phyloP scores from a whole-genome alignment of 2,113 vertebrate genomes.

The Neodontobutis hainanensis region DNA sequence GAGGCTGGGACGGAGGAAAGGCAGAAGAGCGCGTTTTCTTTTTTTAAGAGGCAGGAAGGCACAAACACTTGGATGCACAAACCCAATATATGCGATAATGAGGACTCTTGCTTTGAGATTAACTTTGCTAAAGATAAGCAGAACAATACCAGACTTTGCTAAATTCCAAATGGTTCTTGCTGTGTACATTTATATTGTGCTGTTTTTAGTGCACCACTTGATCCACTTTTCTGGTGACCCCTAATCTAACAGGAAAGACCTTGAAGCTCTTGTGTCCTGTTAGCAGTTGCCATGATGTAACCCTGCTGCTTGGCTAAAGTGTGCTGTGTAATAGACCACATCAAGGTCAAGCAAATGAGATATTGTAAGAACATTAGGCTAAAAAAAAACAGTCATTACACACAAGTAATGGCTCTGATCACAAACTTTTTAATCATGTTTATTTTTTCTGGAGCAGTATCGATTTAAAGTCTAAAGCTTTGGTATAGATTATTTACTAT shows the following conservation, averaged over 20 bases:
- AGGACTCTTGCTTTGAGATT: neutral
- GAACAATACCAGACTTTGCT: too few relatives aligned
- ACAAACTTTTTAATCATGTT: too few relatives aligned
- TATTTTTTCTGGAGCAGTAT: too few relatives aligned
- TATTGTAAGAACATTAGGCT: neutral
- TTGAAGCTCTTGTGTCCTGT: neutral
- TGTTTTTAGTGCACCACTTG: neutral
- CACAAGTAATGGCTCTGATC: too few relatives aligned
- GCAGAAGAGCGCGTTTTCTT: slow-evolving; percentile 28
- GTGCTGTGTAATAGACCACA: neutral
- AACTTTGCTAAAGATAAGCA: too few relatives aligned
- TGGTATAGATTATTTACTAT: too few relatives aligned
- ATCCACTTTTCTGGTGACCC: neutral
- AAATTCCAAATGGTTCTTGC: too few relatives aligned
- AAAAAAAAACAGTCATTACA: neutral
- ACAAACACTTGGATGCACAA: slow-evolving; percentile 4
- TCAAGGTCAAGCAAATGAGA: slow-evolving; percentile 1
- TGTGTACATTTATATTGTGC: neutral
- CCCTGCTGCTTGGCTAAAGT: neutral
- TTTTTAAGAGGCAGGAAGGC: slow-evolving; percentile 33
- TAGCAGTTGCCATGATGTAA: slow-evolving; percentile 1
- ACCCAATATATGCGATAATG: slow-evolving; percentile 2
- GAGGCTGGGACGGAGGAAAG: slow-evolving; percentile 53
- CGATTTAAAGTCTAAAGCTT: too few relatives aligned
- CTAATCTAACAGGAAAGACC: neutral